These are phyloP conservation scores for Pavo muticus DNA, from an alignment of 2,113 vertebrate species.

Conservation along the genomic window DNA sequence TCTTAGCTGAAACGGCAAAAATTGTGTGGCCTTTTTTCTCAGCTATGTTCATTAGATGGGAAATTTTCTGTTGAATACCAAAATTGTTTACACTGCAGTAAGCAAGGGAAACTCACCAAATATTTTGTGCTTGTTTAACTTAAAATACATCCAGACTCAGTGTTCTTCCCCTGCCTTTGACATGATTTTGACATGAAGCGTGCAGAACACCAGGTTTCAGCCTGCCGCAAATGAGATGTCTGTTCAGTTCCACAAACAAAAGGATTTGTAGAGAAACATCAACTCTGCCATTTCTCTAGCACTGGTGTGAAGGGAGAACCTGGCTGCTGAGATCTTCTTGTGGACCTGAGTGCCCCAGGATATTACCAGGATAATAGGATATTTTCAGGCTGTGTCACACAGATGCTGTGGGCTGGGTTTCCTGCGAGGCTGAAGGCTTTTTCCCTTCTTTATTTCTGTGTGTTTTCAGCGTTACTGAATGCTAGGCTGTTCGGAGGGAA, in stretches of 20 bases:
- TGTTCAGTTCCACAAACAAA: neutral
- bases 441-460: neutral
- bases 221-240: neutral
- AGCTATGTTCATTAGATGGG: neutral
- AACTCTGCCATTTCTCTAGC: neutral
- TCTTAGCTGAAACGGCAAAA: neutral
- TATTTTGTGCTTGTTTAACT: constrained; percentile 41
- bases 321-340: neutral
- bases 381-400: neutral
- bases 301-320: neutral
- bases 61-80: neutral
- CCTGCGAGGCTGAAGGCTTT: neutral
- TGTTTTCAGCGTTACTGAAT: neutral
- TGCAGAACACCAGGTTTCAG: constrained; percentile 6
- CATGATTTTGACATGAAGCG: constrained; percentile 6
- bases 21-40: neutral
- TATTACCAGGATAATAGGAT: neutral
- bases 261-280: neutral
- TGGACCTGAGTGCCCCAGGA: neutral
- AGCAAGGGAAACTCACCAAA: constrained; percentile 12
- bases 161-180: neutral
- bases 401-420: neutral
- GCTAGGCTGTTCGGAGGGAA: neutral
- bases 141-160: constrained; percentile 12
- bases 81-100: constrained; percentile 30